Evolutionary conservation across 2,113 vertebrate species (phyloP).

Genomic region (Regulus satrapa): DNA sequence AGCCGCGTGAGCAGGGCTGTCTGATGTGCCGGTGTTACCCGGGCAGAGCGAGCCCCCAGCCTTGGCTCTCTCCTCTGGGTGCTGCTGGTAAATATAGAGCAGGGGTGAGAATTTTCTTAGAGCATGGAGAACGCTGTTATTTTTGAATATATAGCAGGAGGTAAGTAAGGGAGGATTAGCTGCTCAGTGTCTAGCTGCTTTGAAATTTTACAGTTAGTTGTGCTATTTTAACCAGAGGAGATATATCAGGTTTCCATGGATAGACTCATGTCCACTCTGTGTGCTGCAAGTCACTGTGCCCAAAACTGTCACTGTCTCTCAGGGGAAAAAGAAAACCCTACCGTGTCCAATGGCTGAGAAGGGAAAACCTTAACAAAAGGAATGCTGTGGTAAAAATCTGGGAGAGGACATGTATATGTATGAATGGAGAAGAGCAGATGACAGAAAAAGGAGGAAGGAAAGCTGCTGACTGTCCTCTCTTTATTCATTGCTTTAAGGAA

Average conservation of each 20-base stretch:
- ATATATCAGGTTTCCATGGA: not conserved
- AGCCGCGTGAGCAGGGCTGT: not conserved
- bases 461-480: not conserved
- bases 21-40: not conserved
- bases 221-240: conserved; percentile 47
- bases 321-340: not conserved
- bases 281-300: not conserved
- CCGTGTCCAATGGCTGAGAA: not conserved
- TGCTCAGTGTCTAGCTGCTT: conserved; percentile 32
- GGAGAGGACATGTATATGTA: not conserved
- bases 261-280: not conserved
- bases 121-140: conserved; percentile 3
- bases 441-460: not conserved
- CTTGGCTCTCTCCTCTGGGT: not conserved
- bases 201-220: conserved; percentile 61
- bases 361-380: not conserved
- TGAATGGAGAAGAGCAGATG: not conserved
- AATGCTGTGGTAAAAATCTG: not conserved
- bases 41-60: not conserved
- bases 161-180: conserved; percentile 32
- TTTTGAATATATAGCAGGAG: conserved; percentile 23
- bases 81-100: not conserved
- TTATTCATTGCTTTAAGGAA: not conserved
- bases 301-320: not conserved
- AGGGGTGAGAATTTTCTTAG: not conserved